Evolutionary conservation across 2,888 invertebrate genomes (phyloP), one percentile per base, ranked within the genome.

Genomic region (Epinotia ramella): DNA sequence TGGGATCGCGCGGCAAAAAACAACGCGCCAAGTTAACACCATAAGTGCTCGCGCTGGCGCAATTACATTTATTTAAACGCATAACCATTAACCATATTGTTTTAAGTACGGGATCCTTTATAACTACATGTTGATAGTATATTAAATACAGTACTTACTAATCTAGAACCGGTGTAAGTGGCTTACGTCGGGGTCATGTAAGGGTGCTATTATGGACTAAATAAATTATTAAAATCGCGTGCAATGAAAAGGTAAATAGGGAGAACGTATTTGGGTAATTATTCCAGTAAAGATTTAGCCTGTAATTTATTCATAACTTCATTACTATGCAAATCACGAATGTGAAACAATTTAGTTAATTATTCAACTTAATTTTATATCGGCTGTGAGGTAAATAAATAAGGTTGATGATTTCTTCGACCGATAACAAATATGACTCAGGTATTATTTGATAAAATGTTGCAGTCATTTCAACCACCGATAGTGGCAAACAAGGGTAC

Each of bases 1-100:
- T 88, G 91, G 89, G 78, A 80, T 78, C 76, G 76, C 11, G 64
- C 56, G 9, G 80, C 84, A 92, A 92, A 91, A 93, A 92, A 80
- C 78, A 79, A 83, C 81, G 83, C 84, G 80, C 80, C 83, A 82
- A 86, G 81, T 86, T 88, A 84, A 88, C 88, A 88, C 76, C 67
- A 72, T 72, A 76, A 72, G 71, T 72, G 76, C 67, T 63, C 40
- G 72, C 62, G 44, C 62, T 62, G 62, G 63, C 66, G 76, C 67
- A 72, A 72, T 76, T 76, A 72, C 60, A 56, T 62, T 66, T 62
- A 75, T 70, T 53, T 65, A 72, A 70, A 64, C 66, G 56, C 73
- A 67, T 71, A 56, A 53, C 67, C 73, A 72, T 76, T n/a, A n/a
- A n/a, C 1, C 20, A 1, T 20, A 73, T 63, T 71, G 57, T 71